phyloP scores from a whole-genome alignment of 2,888 invertebrate species.

The Ernsta delagoae region DNA sequence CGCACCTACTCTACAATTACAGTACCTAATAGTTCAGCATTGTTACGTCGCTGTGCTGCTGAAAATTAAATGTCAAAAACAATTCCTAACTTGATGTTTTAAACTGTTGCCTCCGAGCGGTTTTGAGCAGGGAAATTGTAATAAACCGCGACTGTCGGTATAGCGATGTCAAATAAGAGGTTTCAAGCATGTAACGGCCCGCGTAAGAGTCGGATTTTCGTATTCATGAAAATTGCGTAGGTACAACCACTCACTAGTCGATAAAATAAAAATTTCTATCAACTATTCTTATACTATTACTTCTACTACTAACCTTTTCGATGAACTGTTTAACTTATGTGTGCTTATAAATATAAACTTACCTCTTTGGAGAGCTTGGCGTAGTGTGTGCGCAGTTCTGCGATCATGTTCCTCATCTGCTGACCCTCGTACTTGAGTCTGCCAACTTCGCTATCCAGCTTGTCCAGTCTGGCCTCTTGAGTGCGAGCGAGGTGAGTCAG shows the following conservation, averaged over 20 bases:
- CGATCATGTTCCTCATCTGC: slow-evolving; percentile 57
- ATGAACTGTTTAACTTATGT: no score
- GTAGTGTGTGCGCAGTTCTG: slow-evolving; percentile 69
- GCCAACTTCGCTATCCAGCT: slow-evolving; percentile 63
- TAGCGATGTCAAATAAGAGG: slow-evolving; percentile 1
- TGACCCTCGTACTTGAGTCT: slow-evolving; percentile 68
- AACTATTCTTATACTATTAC: no score
- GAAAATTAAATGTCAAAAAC: slow-evolving; percentile 9
- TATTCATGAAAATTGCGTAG: not conserved
- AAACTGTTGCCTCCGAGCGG: slow-evolving; percentile 5
- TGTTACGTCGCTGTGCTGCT: not conserved
- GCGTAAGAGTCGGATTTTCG: not conserved
- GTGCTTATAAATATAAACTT: not conserved
- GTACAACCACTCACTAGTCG: no score
- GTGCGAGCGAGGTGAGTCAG: slow-evolving; percentile 61
- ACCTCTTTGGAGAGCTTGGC: slow-evolving; percentile 70
- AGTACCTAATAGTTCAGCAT: not conserved
- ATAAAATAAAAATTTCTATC: no score
- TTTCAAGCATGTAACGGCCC: not conserved
- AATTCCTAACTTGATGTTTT: slow-evolving; percentile 6
- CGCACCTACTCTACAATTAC: not conserved
- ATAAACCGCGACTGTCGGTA: slow-evolving; percentile 12
- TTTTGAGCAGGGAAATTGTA: slow-evolving; percentile 5
- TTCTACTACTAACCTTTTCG: no score
- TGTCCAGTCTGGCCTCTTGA: slow-evolving; percentile 68